phyloP scores from a whole-genome alignment of 2,797 vertebrate species.

The Hydrolagus colliei region DNA sequence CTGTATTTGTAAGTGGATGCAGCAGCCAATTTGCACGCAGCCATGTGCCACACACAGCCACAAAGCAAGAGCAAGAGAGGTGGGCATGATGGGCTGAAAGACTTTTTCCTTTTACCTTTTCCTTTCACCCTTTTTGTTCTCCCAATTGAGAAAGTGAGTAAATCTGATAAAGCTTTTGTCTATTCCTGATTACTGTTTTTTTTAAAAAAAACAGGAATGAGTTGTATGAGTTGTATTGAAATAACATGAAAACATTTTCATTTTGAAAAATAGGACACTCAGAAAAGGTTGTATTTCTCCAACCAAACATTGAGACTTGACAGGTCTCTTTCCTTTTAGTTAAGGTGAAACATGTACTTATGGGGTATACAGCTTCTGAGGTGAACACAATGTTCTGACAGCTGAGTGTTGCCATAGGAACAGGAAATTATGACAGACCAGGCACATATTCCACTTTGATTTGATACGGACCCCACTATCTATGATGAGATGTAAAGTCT shows the following conservation, averaged over 20 bases:
- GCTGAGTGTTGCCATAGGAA: not conserved
- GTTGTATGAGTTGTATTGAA: no score
- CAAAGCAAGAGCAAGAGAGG: no score
- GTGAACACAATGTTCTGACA: not conserved
- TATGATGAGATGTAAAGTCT: not conserved
- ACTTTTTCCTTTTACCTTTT: no score
- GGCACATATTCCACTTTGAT: not conserved
- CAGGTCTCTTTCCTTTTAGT: not conserved
- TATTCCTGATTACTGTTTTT: no score
- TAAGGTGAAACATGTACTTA: not conserved
- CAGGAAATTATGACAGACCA: not conserved
- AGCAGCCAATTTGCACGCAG: no score
- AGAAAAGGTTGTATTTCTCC: not conserved
- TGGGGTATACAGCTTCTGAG: not conserved
- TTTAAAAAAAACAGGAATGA: no score
- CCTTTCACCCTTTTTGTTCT: no score
- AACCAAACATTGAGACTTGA: not conserved
- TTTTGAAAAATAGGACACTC: not conserved
- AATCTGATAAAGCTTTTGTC: no score
- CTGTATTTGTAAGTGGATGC: no score
- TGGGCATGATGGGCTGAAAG: no score
- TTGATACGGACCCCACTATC: not conserved
- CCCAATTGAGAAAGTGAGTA: no score
- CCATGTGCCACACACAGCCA: no score
- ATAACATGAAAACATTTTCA: not conserved